Evolutionary conservation across 2,797 vertebrate species (phyloP).

Genomic region (Vultur gryphus): DNA sequence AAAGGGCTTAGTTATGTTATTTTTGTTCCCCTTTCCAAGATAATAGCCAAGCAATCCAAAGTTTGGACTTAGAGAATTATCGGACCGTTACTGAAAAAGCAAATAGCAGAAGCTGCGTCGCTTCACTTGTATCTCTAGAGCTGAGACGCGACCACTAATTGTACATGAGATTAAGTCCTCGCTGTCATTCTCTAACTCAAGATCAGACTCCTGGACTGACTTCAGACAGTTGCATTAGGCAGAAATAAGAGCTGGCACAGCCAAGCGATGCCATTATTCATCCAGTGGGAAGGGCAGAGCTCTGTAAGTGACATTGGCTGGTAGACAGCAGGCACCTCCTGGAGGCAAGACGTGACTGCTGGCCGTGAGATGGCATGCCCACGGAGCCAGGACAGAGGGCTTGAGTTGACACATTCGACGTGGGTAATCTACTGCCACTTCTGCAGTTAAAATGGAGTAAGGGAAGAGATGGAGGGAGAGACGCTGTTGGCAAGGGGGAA

Average conservation of each 20-base stretch:
- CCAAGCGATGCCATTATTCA: not conserved
- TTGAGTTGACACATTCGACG: accelerated
- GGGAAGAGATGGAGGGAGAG: not conserved
- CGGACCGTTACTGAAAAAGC: not conserved
- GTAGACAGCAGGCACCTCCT: not conserved
- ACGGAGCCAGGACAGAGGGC: not conserved
- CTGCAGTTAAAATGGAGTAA: not conserved
- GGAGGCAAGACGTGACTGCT: not conserved
- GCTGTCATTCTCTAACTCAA: not conserved
- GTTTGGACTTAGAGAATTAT: slow-evolving; percentile 38
- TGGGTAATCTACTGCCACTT: not conserved
- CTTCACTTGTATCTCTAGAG: not conserved
- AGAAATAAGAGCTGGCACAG: not conserved
- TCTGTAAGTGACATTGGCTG: not conserved
- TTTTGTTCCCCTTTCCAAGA: slow-evolving; percentile 50
- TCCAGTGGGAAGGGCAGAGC: not conserved
- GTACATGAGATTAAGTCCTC: slow-evolving; percentile 12
- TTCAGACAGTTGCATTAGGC: not conserved
- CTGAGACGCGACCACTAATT: not conserved
- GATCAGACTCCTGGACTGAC: slow-evolving; percentile 12
- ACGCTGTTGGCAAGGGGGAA: not conserved
- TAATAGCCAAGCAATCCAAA: not conserved
- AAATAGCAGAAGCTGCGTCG: not conserved
- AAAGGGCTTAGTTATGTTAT: slow-evolving; percentile 35
- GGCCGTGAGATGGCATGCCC: not conserved